These are phyloP conservation scores for Drosophila pachea DNA, from an alignment of 1,140 invertebrate genomes.

Conservation along the genomic window DNA sequence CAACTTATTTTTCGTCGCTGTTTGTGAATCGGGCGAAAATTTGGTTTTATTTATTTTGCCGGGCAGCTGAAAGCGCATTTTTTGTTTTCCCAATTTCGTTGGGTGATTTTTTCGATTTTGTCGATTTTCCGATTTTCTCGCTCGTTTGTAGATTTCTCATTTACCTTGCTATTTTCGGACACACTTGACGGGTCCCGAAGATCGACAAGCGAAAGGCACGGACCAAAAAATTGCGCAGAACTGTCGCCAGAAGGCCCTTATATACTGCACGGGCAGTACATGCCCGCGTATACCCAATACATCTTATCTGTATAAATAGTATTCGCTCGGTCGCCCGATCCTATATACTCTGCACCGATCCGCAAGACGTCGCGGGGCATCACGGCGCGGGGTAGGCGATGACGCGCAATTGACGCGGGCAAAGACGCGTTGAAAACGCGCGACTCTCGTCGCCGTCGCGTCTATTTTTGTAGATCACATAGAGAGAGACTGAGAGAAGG, in stretches of 20 bases:
- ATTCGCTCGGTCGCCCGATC: slow-evolving; percentile 42
- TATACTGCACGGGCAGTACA: slow-evolving; percentile 34
- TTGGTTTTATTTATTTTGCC: slow-evolving; percentile 68
- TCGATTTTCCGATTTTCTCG: slow-evolving; percentile 45
- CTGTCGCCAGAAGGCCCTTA: slow-evolving; percentile 71
- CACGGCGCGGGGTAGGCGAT: slow-evolving; percentile 42
- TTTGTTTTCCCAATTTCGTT: slow-evolving; percentile 46
- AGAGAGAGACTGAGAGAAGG: slow-evolving; percentile 42
- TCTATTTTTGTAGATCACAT: slow-evolving; percentile 63
- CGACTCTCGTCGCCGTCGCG: slow-evolving; percentile 41
- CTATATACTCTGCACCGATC: slow-evolving; percentile 48
- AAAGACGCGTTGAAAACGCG: slow-evolving; percentile 71
- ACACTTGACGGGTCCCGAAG: slow-evolving; percentile 65
- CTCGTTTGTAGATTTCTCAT: slow-evolving; percentile 52
- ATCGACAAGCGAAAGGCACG: slow-evolving; percentile 64
- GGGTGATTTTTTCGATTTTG: slow-evolving; percentile 30
- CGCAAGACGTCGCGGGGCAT: slow-evolving; percentile 8
- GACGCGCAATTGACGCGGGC: slow-evolving; percentile 73
- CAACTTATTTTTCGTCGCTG: slow-evolving; percentile 18
- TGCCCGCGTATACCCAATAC: slow-evolving; percentile 17
- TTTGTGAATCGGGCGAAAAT: slow-evolving; percentile 36
- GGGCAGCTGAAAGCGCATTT: slow-evolving; percentile 49
- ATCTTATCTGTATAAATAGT: slow-evolving; percentile 62
- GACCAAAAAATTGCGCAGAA: slow-evolving; percentile 70
- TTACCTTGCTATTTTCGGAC: slow-evolving; percentile 74